Evolutionary conservation across 2,113 vertebrate species (phyloP).

Genomic region (Onychostoma macrolepis): DNA sequence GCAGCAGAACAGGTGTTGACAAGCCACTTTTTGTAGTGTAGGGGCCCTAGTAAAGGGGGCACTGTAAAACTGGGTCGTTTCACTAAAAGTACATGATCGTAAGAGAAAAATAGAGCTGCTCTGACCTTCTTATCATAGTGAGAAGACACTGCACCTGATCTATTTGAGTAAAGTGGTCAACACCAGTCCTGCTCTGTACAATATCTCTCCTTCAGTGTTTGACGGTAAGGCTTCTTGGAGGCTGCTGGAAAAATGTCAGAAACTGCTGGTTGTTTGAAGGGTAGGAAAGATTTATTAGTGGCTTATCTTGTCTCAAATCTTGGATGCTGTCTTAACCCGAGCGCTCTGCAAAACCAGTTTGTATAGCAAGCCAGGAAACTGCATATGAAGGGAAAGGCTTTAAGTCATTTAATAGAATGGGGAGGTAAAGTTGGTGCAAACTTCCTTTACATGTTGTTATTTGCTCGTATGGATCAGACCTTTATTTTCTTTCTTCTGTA

Average conservation of each 20-base stretch:
- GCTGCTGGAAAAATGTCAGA: background rate
- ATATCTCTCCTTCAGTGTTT: slow-evolving; percentile 1
- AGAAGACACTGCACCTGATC: slow-evolving; percentile 41
- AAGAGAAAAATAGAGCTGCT: slow-evolving; percentile 26
- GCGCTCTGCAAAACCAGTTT: background rate
- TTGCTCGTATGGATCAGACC: background rate
- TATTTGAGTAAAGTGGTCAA: background rate
- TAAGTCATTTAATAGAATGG: background rate
- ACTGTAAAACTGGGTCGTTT: slow-evolving; percentile 20
- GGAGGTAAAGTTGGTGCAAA: background rate
- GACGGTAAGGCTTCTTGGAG: background rate
- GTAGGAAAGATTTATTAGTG: background rate
- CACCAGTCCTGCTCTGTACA: background rate
- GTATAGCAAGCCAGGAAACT: background rate
- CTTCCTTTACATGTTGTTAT: background rate
- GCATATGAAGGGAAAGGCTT: background rate
- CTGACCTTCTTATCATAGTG: slow-evolving; percentile 49
- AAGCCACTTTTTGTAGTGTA: background rate
- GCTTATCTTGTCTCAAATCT: slow-evolving; percentile 25
- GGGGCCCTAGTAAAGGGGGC: background rate
- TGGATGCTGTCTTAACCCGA: background rate
- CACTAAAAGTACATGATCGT: slow-evolving; percentile 47
- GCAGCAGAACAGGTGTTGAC: slow-evolving; percentile 36
- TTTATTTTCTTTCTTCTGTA: background rate
- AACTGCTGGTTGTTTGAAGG: background rate